Base-by-base conservation (phyloP, 1,140 invertebrate genomes). In the Conus betulinus region DNA sequence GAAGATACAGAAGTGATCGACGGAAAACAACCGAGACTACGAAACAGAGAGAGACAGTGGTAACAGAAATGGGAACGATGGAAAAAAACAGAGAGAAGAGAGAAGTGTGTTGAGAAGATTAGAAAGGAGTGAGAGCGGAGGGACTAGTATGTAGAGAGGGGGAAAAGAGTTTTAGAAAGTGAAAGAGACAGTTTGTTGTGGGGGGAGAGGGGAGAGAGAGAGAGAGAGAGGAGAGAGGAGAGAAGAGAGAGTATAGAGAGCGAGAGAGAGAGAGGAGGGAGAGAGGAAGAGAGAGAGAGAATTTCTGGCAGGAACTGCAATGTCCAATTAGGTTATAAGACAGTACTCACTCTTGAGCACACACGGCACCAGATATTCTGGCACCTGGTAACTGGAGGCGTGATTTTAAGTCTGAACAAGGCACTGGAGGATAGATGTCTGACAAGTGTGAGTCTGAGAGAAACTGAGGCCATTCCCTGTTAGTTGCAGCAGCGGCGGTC, bases 1-100 rank as follows among this genome's bases (percentile, higher is more conserved):
- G 57, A 63, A 63, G 60, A 63, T 1, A 63, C 11, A 63, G 60
- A 63, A 20, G 23, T 1, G 23, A 8, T 23, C 7, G 23, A 8
- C 13, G 71, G n/a, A 1, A 74, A 23, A 74, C 13, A 74, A n/a
- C n/a, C n/a, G 71, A 74, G 71, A 74, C 17, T 4, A 23, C 3
- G 71, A 74, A 23, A 74, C 52, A 23, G 82, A 60, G 1, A 25
- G 11, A 84, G n/a, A 55, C 7, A 25, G 53, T 60, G n/a, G 27
- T 5, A 85, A 85, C 11, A 2, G 60, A 63, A 0, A 63, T 11
- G 11, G 60, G 13, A 2, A 85, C n/a, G n/a, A n/a, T n/a, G n/a
- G 84, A 85, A 11, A 63, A 17, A 60, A 55, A 85, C 5, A 63
- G n/a, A 85, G 84, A 85, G 60, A 63, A 60, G 53, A n/a, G n/a